A percentile compares a stretch with the other conserved stretches of the same genome.
Evolutionary conservation across 37 sponge, comb jelly and placozoan genomes (phyloP).

Genomic region (Chondrilla cf. caribensis): DNA sequence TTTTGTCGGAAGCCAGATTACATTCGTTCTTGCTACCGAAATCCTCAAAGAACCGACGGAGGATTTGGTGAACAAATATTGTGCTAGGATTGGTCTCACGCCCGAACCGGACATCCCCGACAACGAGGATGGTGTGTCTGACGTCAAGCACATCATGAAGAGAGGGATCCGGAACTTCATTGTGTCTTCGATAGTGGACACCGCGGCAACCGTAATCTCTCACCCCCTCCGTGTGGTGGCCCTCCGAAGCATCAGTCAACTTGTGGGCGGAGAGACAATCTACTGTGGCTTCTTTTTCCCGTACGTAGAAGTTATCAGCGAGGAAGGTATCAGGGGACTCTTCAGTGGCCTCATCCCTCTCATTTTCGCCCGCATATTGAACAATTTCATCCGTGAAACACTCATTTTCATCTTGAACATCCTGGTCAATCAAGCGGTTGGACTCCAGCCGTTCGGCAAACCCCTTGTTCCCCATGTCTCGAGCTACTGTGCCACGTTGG

Average conservation of each 20-base stretch:
- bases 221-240: slow-evolving; percentile 28
- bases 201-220: neutral
- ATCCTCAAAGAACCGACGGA: neutral
- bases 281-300: slow-evolving; percentile 11
- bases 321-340: slow-evolving; percentile 21
- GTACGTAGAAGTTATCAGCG: slow-evolving; percentile 2
- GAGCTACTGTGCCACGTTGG: slow-evolving; percentile 9
- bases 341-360: slow-evolving; percentile 22
- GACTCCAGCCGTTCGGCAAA: neutral
- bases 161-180: neutral
- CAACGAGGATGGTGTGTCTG: neutral
- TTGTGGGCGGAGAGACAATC: slow-evolving; percentile 31
- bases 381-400: slow-evolving; percentile 6
- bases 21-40: neutral
- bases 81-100: neutral
- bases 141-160: neutral
- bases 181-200: slow-evolving; percentile 3
- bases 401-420: neutral
- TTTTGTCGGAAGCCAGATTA: slow-evolving; percentile 1
- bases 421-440: neutral
- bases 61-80: neutral
- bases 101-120: neutral
- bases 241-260: slow-evolving; percentile 12
- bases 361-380: slow-evolving; percentile 1
- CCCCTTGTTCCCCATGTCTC: slow-evolving; percentile 1